A percentile compares a stretch with the other conserved stretches of the same genome.
These are phyloP conservation scores for Rhabdophis nuchalis DNA, from an alignment of 2,797 vertebrate genomes.

Conservation along the genomic window DNA sequence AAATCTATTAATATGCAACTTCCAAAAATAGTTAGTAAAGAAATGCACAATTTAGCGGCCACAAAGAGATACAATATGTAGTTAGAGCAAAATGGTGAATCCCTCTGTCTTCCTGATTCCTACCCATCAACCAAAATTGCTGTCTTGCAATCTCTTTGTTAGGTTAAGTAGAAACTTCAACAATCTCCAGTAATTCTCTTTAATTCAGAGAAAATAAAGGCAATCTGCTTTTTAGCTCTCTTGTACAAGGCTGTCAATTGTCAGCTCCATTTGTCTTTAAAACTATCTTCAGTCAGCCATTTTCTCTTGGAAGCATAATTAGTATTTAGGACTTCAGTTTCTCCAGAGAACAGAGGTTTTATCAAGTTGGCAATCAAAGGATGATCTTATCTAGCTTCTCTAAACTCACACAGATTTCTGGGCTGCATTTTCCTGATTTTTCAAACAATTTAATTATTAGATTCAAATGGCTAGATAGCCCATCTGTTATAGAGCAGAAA, in stretches of 20 bases:
- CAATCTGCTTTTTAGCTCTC: neutral
- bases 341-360: neutral
- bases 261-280: neutral
- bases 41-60: neutral
- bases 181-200: neutral
- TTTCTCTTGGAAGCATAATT: neutral
- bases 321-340: neutral
- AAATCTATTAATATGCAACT: neutral
- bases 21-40: neutral
- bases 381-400: neutral
- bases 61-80: neutral
- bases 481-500: neutral
- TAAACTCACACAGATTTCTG: neutral
- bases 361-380: neutral
- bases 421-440: neutral
- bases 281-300: neutral
- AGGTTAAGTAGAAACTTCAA: neutral
- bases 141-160: neutral
- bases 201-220: neutral
- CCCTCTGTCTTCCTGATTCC: neutral
- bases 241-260: neutral
- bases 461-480: neutral
- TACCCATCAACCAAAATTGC: neutral
- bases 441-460: neutral
- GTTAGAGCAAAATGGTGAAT: neutral